phyloP scores from a whole-genome alignment of 2,113 vertebrate genomes.

The Oreotrochilus melanogaster region DNA sequence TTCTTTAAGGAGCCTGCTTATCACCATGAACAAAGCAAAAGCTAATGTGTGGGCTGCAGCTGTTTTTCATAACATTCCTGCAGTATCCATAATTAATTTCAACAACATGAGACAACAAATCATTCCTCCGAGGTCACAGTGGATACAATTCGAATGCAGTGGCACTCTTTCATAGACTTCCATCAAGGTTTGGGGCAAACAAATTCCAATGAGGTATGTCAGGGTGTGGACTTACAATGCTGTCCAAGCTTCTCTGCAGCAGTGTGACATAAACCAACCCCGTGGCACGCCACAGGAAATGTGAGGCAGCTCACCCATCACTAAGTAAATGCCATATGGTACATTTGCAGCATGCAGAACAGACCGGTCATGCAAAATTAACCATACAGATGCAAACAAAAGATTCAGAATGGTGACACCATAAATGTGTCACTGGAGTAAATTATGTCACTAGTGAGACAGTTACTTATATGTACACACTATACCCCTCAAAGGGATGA shows the following conservation, averaged over 20 bases:
- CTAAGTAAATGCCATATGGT: neutral
- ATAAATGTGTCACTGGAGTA: neutral
- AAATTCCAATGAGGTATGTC: neutral
- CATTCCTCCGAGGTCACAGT: slow-evolving; percentile 39
- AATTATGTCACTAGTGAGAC: neutral
- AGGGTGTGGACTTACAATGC: neutral
- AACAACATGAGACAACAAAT: neutral
- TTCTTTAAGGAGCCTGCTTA: slow-evolving; percentile 49
- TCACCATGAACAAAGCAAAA: slow-evolving; percentile 35
- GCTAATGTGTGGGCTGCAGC: slow-evolving; percentile 41
- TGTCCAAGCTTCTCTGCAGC: neutral
- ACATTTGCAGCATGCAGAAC: neutral
- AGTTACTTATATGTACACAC: neutral
- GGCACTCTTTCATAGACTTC: neutral
- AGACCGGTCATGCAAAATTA: neutral
- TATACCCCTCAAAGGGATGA: neutral
- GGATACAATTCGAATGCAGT: neutral
- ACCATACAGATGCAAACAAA: neutral
- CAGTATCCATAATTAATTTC: slow-evolving; percentile 13
- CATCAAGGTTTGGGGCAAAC: neutral
- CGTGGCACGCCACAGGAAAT: neutral
- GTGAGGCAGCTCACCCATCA: neutral
- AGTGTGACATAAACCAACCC: neutral
- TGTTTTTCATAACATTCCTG: slow-evolving; percentile 56
- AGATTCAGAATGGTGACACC: neutral